Evolutionary conservation across 92 coral and sea anemone genomes (phyloP), one percentile per base, ranked within the genome.

Genomic region (Isaurus tuberculatus): DNA sequence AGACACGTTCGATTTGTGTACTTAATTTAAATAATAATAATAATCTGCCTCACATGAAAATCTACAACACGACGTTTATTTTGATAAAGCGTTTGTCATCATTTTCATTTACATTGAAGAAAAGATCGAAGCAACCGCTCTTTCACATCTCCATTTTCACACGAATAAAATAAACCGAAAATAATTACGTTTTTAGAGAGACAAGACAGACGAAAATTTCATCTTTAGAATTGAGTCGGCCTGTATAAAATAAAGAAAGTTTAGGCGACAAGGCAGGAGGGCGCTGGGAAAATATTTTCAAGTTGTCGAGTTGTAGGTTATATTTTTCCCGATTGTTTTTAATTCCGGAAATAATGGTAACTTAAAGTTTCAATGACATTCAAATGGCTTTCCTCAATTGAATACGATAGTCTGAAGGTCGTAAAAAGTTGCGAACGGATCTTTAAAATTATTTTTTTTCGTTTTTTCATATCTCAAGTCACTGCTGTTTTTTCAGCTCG

Each of bases 101-200:
- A 84, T 87, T 71, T 87, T 85, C 49, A 2, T 84, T 88, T 75
- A 88, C 71, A 79, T 73, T 72, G 80, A 70, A 85, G 49, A 77
- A 25, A 58, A 60, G 71, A 79, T 79, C 80, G 91, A 88, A 85
- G 68, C 73, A 88, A 68, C 37, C 86, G 86, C 36, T 42, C 48
- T 79, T 81, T 81, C 55, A 79, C 27, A 60, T 79, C 73, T 84
- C 85, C 80, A 77, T 55, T 51, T 85, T 80, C 80, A 28, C 77
- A 57, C 72, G n/a, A 32, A 85, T 30, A 74, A 79, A 84, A 36
- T 70, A 31, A 27, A 75, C 86, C 33, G 16, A 27, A 79, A 73
- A 60, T 53, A 65, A 27, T 43, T 73, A 30, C 19, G 32, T 65
- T 60, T 57, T 73, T 70, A 55, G 43, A 43, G 49, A 22, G 25